Conservation (phyloP, 2,797 vertebrate species). For the Garrulus glandarius region DNA sequence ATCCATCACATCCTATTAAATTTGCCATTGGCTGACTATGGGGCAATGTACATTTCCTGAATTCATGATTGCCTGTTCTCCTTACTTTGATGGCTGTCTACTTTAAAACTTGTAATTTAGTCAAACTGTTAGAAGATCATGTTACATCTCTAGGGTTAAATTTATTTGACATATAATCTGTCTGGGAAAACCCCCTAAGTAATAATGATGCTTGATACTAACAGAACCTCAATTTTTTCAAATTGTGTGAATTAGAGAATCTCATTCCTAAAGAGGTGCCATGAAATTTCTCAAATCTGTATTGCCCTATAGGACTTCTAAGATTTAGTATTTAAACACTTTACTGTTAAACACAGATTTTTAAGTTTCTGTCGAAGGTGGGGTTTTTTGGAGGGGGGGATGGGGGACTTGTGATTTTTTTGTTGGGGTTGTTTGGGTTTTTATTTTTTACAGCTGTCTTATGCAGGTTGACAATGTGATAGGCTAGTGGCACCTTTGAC, state of each 20-base stretch:
- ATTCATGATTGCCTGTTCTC: conserved; percentile 19
- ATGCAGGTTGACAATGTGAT: neutral
- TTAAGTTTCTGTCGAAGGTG: neutral
- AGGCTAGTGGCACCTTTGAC: neutral
- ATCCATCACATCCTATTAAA: conserved; percentile 64
- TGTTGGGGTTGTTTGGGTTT: neutral
- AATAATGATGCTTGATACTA: neutral
- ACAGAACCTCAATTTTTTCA: conserved; percentile 21
- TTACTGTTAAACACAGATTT: neutral
- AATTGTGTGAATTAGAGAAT: neutral
- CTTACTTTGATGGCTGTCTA: conserved; percentile 46
- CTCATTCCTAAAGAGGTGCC: neutral
- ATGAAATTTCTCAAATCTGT: neutral
- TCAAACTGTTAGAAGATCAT: conserved; percentile 38
- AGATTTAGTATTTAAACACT: neutral
- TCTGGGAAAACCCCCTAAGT: conserved; percentile 30
- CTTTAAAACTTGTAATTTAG: conserved; percentile 62
- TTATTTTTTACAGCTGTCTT: neutral
- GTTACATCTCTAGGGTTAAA: conserved; percentile 54
- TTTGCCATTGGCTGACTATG: conserved; percentile 59
- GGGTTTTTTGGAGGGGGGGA: accelerated
- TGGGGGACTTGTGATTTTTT: neutral
- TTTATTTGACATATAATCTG: conserved; percentile 18
- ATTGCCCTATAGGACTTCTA: neutral
- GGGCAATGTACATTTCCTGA: conserved; percentile 52